Evolutionary conservation across 2,888 invertebrate genomes (phyloP), one percentile per base, ranked within the genome.

Genomic region (Dynastes grantii): DNA sequence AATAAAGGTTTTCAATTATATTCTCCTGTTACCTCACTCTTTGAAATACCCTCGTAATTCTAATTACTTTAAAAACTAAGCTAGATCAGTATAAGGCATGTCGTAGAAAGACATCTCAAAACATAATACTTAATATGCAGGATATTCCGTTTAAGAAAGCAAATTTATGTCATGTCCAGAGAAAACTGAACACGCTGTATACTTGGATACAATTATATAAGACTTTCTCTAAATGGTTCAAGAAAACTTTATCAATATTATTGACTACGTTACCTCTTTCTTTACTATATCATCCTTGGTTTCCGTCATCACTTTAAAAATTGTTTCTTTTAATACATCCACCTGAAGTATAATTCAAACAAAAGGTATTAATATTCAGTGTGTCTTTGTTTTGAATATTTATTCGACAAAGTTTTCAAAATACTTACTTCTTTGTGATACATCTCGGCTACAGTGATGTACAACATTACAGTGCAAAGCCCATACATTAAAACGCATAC

Each of bases 381-480:
- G 2, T 9, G 9, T 5, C n/a, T 13, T 51, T 51, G 9, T 5
- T 8, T 51, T n/a, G 51, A 51, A 22, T 37, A 6, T 37, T 37
- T 3, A 37, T 5, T 5, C 37, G 6, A 37, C 37, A 37, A 11
- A 22, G 0, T 22, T 22, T 22, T n/a, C 9, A n/a, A 4, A 63
- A 1, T 27, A 22, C 65, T 67, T 67, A 67, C 65, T 40, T 67
- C 16, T n/a, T 16, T n/a, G n/a, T 40, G 45, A 45, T 67, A 67
- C 45, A 67, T 67, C 40, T 67, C 40, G 4, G 63, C 29, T 5
- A 64, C n/a, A 13, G 32, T 32, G 6, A 64, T 37, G n/a, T 64
- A 64, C 8, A 29, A 29, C 9, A 29, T 11, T 32, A 64, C 9
- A 2, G 63, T 13, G 13, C 13, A n/a, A 32, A 29, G 11, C 9